These are phyloP conservation scores for Heterohyrax brucei DNA, from an alignment of 2,797 vertebrate species.

Conservation along the genomic window DNA sequence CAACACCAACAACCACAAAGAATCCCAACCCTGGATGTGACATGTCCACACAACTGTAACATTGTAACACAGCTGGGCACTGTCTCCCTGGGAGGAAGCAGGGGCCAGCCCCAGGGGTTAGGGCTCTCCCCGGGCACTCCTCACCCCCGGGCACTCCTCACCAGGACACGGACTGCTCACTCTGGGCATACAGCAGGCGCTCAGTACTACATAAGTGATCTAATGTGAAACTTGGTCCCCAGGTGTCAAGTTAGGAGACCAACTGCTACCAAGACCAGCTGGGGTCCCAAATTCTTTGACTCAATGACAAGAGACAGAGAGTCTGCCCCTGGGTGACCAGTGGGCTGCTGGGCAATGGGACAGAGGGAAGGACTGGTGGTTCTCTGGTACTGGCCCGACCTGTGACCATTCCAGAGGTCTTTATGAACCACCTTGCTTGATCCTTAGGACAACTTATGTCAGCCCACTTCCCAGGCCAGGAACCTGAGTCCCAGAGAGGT, in stretches of 20 bases:
- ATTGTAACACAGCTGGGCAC: rapidly evolving
- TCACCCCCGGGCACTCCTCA: background rate
- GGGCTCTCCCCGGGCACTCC: background rate
- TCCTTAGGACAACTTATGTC: too few relatives aligned
- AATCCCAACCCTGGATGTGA: background rate
- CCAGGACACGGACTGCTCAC: background rate
- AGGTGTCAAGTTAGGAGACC: rapidly evolving
- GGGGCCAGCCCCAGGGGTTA: background rate
- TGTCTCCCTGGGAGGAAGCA: background rate
- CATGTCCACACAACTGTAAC: rapidly evolving
- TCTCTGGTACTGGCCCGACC: background rate
- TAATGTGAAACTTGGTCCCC: background rate
- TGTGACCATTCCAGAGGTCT: too few relatives aligned
- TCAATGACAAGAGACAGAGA: background rate
- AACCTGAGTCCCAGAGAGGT: rapidly evolving
- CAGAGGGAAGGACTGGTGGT: background rate
- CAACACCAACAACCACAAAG: too few relatives aligned
- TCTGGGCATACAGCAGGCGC: background rate
- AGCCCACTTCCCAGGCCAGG: background rate
- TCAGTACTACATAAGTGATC: background rate
- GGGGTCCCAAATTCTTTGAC: background rate
- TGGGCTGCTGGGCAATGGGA: background rate
- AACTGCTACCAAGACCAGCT: background rate
- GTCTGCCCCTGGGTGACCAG: background rate
- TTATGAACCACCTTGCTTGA: too few relatives aligned